Base-by-base conservation (phyloP, 2,113 vertebrate species). In the Trogon melanurus region DNA sequence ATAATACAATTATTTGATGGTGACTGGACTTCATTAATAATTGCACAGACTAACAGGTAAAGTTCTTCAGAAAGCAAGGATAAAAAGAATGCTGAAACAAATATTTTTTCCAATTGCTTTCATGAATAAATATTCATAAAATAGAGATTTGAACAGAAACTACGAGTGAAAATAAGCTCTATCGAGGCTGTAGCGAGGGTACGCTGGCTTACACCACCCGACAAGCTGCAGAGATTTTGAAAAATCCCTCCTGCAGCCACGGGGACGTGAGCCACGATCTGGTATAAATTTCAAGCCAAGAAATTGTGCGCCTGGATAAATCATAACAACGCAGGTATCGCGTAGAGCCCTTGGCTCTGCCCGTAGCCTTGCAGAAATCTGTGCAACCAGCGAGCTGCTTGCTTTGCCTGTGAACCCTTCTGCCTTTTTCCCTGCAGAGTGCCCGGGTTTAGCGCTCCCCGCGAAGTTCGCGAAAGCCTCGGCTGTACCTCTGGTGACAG, bases 161-260 rank as follows among this genome's bases (percentile, higher is more conserved):
- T 53, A 4, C 8, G 16, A 30, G 25, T 56, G 48, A n/a, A 74
- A 69, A 36, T 57, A 47, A 82, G 30, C n/a, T 73, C 12, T 45
- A 0, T 48, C 13, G 10, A n/a, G 56, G n/a, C 47, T 71, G 25
- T 50, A 53, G 66, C 3, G 1, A 27, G 26, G 22, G 5, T 29
- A 14, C 3, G 0, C 47, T 72, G 62, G 3, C 15, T 34, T 30
- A 26, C 21, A 38, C 34, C 23, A 8, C 10, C 34, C 29, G 57
- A 11, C 4, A 11, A 38, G 18, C 34, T n/a, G 1, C 13, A 21
- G 54, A 45, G n/a, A 20, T 51, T n/a, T 53, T 61, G 51, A 66
- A 69, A 66, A 34, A 17, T 38, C 20, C 32, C 20, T 64, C 1
- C 75, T 69, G 62, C 58, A 60, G 38, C 65, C 54, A 19, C 58